Conservation (phyloP, 2,797 vertebrate genomes). For the Eurystomus glaucurus region DNA sequence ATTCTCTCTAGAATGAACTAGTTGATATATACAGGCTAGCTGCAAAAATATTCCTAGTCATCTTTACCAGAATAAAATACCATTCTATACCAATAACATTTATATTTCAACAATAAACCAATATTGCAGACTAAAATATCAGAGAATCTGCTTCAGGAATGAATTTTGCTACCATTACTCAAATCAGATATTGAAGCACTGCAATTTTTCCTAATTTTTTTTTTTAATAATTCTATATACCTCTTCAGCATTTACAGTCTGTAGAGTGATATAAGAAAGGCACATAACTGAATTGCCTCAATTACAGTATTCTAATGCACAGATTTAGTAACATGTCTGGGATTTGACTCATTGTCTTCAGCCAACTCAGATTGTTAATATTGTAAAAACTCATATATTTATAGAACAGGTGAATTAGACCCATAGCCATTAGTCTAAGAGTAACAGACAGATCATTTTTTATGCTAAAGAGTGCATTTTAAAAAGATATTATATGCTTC, state of each 20-base stretch:
- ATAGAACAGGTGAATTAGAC: background rate
- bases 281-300: background rate
- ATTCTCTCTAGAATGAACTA: background rate
- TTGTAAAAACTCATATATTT: background rate
- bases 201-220: background rate
- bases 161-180: background rate
- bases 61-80: background rate
- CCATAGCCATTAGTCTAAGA: background rate
- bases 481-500: background rate
- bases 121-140: background rate
- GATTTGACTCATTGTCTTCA: conserved; percentile 11
- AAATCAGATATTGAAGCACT: background rate
- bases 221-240: background rate
- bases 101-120: background rate
- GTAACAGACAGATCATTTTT: background rate
- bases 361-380: background rate
- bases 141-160: background rate
- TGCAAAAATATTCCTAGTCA: background rate
- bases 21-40: background rate
- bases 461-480: background rate
- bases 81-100: background rate
- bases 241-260: background rate
- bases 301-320: background rate
- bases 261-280: background rate
- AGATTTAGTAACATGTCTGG: background rate